These are phyloP conservation scores for Epinephelus awoara DNA, from an alignment of 2,797 vertebrate species.

Conservation along the genomic window DNA sequence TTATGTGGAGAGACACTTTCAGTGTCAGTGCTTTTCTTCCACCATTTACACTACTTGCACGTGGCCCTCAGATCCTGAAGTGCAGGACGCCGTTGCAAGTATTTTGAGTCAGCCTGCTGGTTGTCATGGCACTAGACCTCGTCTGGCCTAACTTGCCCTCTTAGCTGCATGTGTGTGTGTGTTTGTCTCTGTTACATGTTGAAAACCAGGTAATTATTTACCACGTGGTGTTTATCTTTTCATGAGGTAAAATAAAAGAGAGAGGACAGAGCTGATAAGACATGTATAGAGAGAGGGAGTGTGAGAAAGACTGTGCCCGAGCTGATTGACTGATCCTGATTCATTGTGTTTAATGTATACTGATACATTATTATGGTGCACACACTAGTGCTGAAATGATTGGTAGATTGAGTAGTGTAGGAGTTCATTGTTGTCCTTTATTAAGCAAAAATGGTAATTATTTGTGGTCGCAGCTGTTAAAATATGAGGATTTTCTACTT, in stretches of 20 bases:
- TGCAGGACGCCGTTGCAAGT: slow-evolving; percentile 23
- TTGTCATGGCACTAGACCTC: slow-evolving; percentile 43
- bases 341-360: not conserved
- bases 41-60: not conserved
- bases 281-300: not conserved
- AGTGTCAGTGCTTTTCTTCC: not conserved
- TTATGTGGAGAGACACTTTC: not conserved
- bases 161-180: slow-evolving; percentile 10
- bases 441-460: not conserved
- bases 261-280: slow-evolving; percentile 26
- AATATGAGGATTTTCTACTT: not conserved
- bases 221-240: slow-evolving; percentile 50
- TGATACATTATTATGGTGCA: not conserved
- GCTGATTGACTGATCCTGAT: not conserved
- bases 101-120: slow-evolving; percentile 12
- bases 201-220: slow-evolving; percentile 60
- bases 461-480: not conserved
- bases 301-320: not conserved
- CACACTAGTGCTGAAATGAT: not conserved
- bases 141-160: slow-evolving; percentile 9
- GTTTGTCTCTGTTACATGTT: slow-evolving; percentile 11
- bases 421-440: not conserved
- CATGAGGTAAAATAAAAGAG: not conserved
- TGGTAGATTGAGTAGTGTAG: not conserved
- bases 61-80: not conserved